Base-by-base conservation (phyloP, 1,140 invertebrate species). In the Megalonaias nervosa region DNA sequence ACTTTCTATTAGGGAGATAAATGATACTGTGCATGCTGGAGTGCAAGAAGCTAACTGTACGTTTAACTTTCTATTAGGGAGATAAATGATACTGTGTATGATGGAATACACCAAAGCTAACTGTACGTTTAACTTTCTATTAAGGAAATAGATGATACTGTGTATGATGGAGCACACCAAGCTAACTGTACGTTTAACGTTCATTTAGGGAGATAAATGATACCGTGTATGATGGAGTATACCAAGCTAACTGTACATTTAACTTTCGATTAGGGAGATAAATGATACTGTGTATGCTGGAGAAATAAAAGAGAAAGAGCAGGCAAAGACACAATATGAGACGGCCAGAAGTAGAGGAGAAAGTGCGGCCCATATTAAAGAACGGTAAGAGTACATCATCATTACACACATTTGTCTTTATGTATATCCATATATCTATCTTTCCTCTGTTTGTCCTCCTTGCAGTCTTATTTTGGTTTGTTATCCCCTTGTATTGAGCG, bases 231-330 rank as follows among this genome's bases (percentile, higher is more conserved):
- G 16, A 56, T 21, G 82, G 76, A 0, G 66, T n/a, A n/a, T n/a
- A 48, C 38, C 11, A 48, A 48, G 26, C 26, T 3, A 31, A 31
- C 26, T 48, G 4, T 48, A 48, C 38, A 1, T 48, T 48, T 48
- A 48, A 48, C 11, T 48, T 48, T 48, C 38, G 38, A 0, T 9
- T 38, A 83, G 80, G 70, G 72, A 71, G 59, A 81, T 83, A 26
- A 77, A 83, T 55, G 80, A 71, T 3, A 57, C 71, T 11, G 21
- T 81, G 17, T 73, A 79, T 17, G 16, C 60, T 21, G 82, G 76
- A 0, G 66, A 74, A 59, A 81, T 84, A 23, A 79, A 81, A 65
- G 81, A 75, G 31, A 83, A 83, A 66, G 80, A 79, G 23, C 68
- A 61, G 17, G 81, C 83, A 19, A 67, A 62, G 55, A 64, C 79